Percentiles rank a stretch among this genome's conserved stretches.
Conservation (phyloP, 2,113 vertebrate species). For the Mirounga angustirostris region DNA sequence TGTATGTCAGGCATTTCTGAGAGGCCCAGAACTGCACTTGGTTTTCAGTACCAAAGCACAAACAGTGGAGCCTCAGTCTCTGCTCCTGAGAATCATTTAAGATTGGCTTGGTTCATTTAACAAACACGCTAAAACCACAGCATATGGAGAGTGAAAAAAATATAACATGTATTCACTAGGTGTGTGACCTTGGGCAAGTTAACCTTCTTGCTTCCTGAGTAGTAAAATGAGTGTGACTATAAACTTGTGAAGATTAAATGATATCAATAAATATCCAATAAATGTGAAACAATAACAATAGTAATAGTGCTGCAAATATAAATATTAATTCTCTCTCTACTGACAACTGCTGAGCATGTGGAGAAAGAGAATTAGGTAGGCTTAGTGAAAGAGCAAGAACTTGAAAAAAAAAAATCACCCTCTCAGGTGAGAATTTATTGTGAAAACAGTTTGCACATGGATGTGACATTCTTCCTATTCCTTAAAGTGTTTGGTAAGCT, state of each 20-base stretch:
- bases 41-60: slow-evolving; percentile 4
- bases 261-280: not conserved
- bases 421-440: not conserved
- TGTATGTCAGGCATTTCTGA: not conserved
- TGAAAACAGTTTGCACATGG: not conserved
- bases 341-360: not conserved
- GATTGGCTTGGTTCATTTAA: not conserved
- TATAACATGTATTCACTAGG: not conserved
- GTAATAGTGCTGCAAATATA: not conserved
- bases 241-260: not conserved
- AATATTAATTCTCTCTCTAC: not conserved
- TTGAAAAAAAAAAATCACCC: not conserved
- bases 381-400: not conserved
- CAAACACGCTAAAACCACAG: not conserved
- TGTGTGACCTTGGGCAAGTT: not conserved
- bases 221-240: not conserved
- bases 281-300: not conserved
- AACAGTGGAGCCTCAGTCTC: not conserved
- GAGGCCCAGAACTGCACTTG: not conserved
- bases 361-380: not conserved
- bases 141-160: not conserved
- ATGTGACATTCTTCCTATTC: not conserved
- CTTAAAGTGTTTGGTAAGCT: slow-evolving; percentile 33
- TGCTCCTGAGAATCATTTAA: not conserved
- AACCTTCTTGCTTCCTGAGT: not conserved